phyloP scores from a whole-genome alignment of 1,140 invertebrate species.

The Trichoplusia ni region DNA sequence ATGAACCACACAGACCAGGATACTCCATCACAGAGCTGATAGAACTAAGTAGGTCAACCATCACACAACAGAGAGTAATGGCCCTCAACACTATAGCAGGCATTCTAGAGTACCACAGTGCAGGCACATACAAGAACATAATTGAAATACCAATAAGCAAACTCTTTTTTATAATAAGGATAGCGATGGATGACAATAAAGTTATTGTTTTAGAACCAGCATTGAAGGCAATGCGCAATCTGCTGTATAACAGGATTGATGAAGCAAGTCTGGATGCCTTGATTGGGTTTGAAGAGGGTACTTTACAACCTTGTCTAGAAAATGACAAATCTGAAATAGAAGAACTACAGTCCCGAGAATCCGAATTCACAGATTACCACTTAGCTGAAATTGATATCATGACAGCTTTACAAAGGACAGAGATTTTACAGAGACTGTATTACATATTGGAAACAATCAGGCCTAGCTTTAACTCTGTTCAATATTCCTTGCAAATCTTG shows the following conservation, averaged over 20 bases:
- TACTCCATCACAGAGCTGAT: slow-evolving; percentile 94
- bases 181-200: slow-evolving; percentile 92
- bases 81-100: slow-evolving; percentile 90
- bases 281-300: slow-evolving; percentile 85
- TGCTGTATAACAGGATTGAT: slow-evolving; percentile 89
- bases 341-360: slow-evolving; percentile 84
- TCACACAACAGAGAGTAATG: slow-evolving; percentile 89
- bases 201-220: slow-evolving; percentile 87
- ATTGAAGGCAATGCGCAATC: slow-evolving; percentile 86
- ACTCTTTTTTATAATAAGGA: slow-evolving; percentile 91
- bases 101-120: slow-evolving; percentile 88
- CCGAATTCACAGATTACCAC: slow-evolving; percentile 91
- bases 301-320: slow-evolving; percentile 84
- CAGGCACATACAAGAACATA: slow-evolving; percentile 87
- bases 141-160: slow-evolving; percentile 85
- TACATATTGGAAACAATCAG: slow-evolving; percentile 86
- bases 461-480: slow-evolving; percentile 85
- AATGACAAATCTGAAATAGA: slow-evolving; percentile 79
- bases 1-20: slow-evolving; percentile 94
- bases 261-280: slow-evolving; percentile 88
- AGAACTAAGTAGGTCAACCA: slow-evolving; percentile 85
- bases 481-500: slow-evolving; percentile 87
- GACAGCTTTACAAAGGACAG: slow-evolving; percentile 87
- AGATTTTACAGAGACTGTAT: slow-evolving; percentile 88
- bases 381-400: slow-evolving; percentile 89